phyloP scores from a whole-genome alignment of 2,797 vertebrate species.

The Danionella dracula region DNA sequence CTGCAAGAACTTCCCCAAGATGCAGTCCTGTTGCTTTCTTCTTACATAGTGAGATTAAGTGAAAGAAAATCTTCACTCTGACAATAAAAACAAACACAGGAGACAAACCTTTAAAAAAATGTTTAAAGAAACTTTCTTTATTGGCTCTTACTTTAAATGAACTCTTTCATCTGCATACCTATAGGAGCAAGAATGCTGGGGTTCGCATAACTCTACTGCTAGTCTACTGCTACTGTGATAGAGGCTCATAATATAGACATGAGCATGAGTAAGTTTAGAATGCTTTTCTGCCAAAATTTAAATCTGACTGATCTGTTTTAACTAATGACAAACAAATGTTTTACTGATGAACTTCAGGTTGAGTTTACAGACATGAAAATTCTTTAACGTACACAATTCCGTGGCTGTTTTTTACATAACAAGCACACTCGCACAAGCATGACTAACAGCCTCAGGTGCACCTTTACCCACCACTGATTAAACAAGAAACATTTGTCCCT shows the following conservation, averaged over 20 bases:
- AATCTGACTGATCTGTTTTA: no score
- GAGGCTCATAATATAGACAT: no score
- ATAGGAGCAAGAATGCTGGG: neutral
- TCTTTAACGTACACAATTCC: neutral
- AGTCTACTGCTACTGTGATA: no score
- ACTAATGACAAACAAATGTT: no score
- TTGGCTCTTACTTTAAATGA: no score
- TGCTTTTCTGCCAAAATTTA: no score
- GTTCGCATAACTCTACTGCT: neutral
- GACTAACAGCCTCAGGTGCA: neutral
- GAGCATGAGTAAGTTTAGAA: no score
- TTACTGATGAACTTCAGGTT: neutral
- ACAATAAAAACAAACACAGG: neutral
- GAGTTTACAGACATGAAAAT: neutral
- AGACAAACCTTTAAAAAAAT: neutral
- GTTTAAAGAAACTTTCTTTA: no score
- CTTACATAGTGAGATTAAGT: neutral
- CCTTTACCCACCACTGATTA: neutral
- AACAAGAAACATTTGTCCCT: neutral
- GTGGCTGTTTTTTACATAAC: neutral
- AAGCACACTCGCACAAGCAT: neutral
- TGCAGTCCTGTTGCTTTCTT: slow-evolving; percentile 2
- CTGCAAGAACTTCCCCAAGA: neutral
- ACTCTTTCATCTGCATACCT: neutral
- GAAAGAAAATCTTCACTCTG: neutral